Evolutionary conservation across 1,140 invertebrate genomes (phyloP).

Genomic region (Euura saliciscinereae): DNA sequence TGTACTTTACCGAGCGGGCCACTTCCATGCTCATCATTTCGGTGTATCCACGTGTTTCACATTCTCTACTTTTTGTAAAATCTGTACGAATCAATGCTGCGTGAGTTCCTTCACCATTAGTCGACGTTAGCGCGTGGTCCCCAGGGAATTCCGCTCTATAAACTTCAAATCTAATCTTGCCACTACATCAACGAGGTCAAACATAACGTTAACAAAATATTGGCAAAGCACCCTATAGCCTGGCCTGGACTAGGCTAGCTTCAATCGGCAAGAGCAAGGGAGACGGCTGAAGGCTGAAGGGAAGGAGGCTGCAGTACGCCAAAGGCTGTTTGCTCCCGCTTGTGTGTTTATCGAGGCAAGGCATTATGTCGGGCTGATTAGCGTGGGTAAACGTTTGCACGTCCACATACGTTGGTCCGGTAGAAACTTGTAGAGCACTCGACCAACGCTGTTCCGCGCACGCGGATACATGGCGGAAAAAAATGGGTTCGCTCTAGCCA

Average conservation of each 20-base stretch:
- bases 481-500: no score
- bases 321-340: conserved; percentile 49
- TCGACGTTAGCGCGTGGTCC: conserved; percentile 20
- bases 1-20: no score
- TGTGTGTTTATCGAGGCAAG: conserved; percentile 42
- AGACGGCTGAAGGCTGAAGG: not conserved
- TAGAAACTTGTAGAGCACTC: no score
- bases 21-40: no score
- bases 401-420: not conserved
- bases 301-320: not conserved
- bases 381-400: conserved; percentile 56
- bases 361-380: conserved; percentile 59
- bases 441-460: no score
- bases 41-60: no score
- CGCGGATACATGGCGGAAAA: no score
- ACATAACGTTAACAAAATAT: conserved; percentile 54
- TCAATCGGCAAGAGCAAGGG: not conserved
- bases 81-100: not conserved
- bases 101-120: not conserved
- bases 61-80: no score
- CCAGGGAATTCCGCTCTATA: conserved; percentile 57
- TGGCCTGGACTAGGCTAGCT: not conserved
- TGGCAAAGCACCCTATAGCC: conserved; percentile 13
- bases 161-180: conserved; percentile 59
- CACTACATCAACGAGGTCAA: conserved; percentile 50